Base-by-base conservation (phyloP, 2,113 vertebrate genomes). In the Psammodynastes pulverulentus region DNA sequence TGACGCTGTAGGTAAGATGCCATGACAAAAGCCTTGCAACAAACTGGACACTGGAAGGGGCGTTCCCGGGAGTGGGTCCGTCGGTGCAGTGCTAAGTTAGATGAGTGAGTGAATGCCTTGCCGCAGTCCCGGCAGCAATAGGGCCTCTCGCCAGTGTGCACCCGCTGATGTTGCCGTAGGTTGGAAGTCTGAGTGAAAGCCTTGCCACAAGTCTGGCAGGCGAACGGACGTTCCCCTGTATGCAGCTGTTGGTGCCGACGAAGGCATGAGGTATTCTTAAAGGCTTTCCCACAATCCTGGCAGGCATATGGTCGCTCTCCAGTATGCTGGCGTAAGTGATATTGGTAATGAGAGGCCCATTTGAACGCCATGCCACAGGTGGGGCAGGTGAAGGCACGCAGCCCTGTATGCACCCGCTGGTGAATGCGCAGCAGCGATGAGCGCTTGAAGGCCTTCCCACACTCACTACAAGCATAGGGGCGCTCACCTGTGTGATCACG, bases 321-420 rank as follows among this genome's bases (percentile, higher is more conserved):
- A 0, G 99, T 98, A 97, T 99, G 99, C 89, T 98, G 98, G 34
- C 99, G 97, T 89, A 98, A 96, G 95, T 99, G 99, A 94, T 99
- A 99, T 97, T 99, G 98, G 96, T 98, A 99, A 96, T 99, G 98
- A 0, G 99, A 99, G 0, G 98, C 99, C 98, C 98, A 99, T 95
- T 99, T 99, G 97, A 99, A 99, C 15, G 98, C 98, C 48, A 98
- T 98, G 3, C 98, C 98, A 10, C 99, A 99, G 94, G 98, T 98
- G 86, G 98, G 97, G 7, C 99, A 99, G 92, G 98, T 98, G 96
- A 98, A 99, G 3, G 98, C 98, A 1, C 98, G 97, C n/a, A 98
- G 97, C 9, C 98, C 98, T 0, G 98, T 99, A 96, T 99, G 98
- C 7, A 99, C 98, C 0, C 98, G 97, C 97, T 99, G 98, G 96